phyloP scores from a whole-genome alignment of 2,797 vertebrate genomes.

The Falco peregrinus region DNA sequence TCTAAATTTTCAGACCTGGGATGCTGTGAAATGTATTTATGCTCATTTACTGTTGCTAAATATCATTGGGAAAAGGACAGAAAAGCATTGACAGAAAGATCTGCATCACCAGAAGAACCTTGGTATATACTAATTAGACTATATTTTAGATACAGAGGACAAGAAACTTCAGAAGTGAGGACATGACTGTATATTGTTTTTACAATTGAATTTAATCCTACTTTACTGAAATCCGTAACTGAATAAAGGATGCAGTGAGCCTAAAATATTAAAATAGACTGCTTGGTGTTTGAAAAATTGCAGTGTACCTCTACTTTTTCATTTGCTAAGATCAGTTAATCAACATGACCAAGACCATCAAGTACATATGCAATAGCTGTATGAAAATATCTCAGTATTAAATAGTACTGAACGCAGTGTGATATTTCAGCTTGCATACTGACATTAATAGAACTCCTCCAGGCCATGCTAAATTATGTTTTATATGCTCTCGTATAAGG shows the following conservation, averaged over 20 bases:
- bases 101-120: not conserved
- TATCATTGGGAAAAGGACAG: not conserved
- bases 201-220: not conserved
- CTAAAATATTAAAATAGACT: not conserved
- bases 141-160: not conserved
- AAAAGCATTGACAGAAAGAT: not conserved
- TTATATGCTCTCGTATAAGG: not conserved
- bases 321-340: not conserved
- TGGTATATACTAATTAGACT: not conserved
- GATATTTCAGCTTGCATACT: not conserved
- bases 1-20: not conserved
- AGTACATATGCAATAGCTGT: not conserved
- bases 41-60: not conserved
- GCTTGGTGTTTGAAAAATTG: not conserved
- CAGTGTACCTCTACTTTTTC: not conserved
- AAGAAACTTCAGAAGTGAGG: not conserved
- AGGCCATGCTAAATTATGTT: not conserved
- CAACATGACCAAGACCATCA: not conserved
- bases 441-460: not conserved
- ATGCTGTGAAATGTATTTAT: not conserved
- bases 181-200: not conserved
- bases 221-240: not conserved
- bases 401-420: not conserved
- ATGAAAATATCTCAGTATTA: not conserved
- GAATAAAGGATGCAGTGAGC: not conserved